Evolutionary conservation across 1,140 invertebrate species (phyloP).

Genomic region (Panulirus ornatus): DNA sequence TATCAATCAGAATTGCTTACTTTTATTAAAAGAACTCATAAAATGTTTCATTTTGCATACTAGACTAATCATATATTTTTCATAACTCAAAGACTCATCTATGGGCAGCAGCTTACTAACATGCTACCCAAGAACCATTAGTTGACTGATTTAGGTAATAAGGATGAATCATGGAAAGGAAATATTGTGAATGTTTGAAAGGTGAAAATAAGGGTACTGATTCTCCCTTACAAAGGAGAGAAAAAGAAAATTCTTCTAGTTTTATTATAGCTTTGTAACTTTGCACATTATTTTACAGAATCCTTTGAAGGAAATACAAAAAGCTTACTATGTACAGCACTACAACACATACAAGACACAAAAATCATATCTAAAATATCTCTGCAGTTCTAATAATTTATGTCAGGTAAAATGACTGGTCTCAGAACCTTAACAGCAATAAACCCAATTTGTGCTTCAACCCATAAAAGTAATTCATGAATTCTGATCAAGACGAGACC

Average conservation of each 20-base stretch:
- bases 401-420: conserved; percentile 66
- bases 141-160: too few relatives aligned
- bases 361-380: conserved; percentile 74
- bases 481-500: conserved; percentile 33
- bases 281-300: conserved; percentile 73
- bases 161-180: too few relatives aligned
- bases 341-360: conserved; percentile 70
- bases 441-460: conserved; percentile 69
- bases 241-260: conserved; percentile 57
- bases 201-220: too few relatives aligned
- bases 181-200: too few relatives aligned
- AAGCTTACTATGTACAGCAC: conserved; percentile 72
- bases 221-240: too few relatives aligned
- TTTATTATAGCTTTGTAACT: conserved; percentile 73
- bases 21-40: too few relatives aligned
- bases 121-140: too few relatives aligned
- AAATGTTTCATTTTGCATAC: too few relatives aligned
- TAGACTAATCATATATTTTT: too few relatives aligned
- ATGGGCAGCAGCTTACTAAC: too few relatives aligned
- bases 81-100: too few relatives aligned
- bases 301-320: conserved; percentile 73
- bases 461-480: conserved; percentile 55
- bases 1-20: too few relatives aligned
- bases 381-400: conserved; percentile 69
- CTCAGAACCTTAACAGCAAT: conserved; percentile 51